Conservation (phyloP, 2,888 invertebrate species). For the Ptychoptera albimana region DNA sequence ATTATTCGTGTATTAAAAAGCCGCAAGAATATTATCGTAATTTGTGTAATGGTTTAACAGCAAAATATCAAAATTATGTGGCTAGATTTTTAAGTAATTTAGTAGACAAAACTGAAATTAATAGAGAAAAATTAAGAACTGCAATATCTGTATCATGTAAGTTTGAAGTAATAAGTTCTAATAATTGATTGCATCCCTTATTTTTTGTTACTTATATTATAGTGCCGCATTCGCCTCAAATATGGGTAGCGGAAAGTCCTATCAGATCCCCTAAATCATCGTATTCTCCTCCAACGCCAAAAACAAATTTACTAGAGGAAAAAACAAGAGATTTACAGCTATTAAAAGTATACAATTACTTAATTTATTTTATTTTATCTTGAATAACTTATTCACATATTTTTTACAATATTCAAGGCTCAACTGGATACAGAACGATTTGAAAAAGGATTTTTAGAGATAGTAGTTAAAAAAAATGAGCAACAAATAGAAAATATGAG, state of each 20-base stretch:
- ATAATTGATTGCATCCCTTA: not conserved
- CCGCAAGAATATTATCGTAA: slow-evolving; percentile 20
- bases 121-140: slow-evolving; percentile 16
- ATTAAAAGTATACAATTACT: slow-evolving; percentile 16
- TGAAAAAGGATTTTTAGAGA: slow-evolving; percentile 22
- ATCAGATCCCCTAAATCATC: slow-evolving; percentile 15
- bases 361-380: not conserved
- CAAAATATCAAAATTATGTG: slow-evolving; percentile 18
- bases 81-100: slow-evolving; percentile 20
- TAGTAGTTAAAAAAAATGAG: slow-evolving; percentile 21
- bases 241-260: slow-evolving; percentile 10
- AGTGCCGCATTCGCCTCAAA: not conserved
- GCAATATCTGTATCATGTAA: slow-evolving; percentile 13
- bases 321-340: slow-evolving; percentile 20
- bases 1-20: slow-evolving; percentile 23
- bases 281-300: slow-evolving; percentile 20
- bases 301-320: slow-evolving; percentile 21
- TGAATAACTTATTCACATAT: not conserved
- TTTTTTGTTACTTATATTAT: not conserved
- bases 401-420: slow-evolving; percentile 15
- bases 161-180: slow-evolving; percentile 4
- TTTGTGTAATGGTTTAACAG: slow-evolving; percentile 20
- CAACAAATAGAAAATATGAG: slow-evolving; percentile 17
- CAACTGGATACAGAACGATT: slow-evolving; percentile 24
- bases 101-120: slow-evolving; percentile 14